Evolutionary conservation across 53 echinoderm and acorn worm genomes (phyloP), one percentile per base, ranked within the genome.

Genomic region (Luidia sarsii): DNA sequence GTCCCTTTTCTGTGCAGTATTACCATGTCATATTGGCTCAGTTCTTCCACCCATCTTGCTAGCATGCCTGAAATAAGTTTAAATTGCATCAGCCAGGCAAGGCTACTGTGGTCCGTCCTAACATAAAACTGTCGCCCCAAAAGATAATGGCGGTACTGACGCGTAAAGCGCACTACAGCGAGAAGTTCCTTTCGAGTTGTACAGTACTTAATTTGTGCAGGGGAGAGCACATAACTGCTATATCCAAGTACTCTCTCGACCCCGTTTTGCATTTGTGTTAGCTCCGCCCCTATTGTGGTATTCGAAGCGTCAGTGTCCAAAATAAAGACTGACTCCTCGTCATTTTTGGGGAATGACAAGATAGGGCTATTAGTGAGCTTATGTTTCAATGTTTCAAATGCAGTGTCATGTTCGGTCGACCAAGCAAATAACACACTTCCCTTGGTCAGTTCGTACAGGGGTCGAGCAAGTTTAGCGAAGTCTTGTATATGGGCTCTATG

Each of bases 11-110:
- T n/a, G n/a, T n/a, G n/a, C n/a, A n/a, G n/a, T n/a, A 95, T 89
- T 3, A 51, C 22, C 51, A 95, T 86, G 38, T 91, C 61, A 32
- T 80, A 95, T 46, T 87, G 84, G n/a, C 71, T 52, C 1, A 91
- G 73, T 24, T 88, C 71, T 20, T 87, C 95, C 6, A 94, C n/a
- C 83, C 83, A n/a, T n/a, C n/a, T n/a, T n/a, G n/a, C n/a, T n/a
- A n/a, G n/a, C n/a, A n/a, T n/a, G n/a, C n/a, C n/a, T 41, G 70
- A 54, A 2, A 83, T 83, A 1, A 64, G 2, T 15, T 83, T 83
- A 65, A 88, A 88, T 4, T 63, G 39, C 30, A 88, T 21, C 0
- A 82, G 54, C 88, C 88, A 88, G 2, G 30, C 29, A 25, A 88
- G 39, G 10, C 82, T 83, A 14, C 82, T 62, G 33, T 87, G 87